Evolutionary conservation across 2,113 vertebrate genomes (phyloP).

Genomic region (Xyliphius kryptos): DNA sequence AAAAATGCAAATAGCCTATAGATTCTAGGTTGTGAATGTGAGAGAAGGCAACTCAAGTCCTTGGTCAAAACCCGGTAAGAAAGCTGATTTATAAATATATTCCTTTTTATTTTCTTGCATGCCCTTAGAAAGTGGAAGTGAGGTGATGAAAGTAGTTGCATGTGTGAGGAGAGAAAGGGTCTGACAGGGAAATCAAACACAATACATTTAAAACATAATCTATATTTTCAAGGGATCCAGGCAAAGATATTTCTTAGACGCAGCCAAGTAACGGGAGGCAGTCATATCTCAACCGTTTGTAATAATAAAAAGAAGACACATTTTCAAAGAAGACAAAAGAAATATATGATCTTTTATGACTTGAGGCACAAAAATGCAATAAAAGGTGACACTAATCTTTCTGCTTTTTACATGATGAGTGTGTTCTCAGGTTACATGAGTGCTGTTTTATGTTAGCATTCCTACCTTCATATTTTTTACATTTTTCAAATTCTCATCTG

Average conservation of each 20-base stretch:
- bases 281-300: background rate
- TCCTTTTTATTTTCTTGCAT: too few relatives aligned
- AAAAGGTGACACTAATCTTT: conserved; percentile 25
- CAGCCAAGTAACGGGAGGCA: background rate
- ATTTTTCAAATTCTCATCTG: conserved; percentile 8
- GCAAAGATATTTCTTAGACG: conserved; percentile 13
- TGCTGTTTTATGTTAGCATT: conserved; percentile 30
- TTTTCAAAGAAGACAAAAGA: conserved; percentile 14
- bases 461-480: conserved; percentile 10
- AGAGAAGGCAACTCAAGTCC: too few relatives aligned
- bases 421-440: background rate
- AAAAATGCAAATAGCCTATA: too few relatives aligned
- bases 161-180: too few relatives aligned
- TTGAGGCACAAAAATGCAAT: background rate
- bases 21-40: too few relatives aligned
- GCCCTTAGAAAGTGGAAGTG: too few relatives aligned
- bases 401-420: background rate
- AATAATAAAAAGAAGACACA: conserved; percentile 12
- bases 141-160: too few relatives aligned
- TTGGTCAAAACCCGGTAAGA: too few relatives aligned
- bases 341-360: conserved; percentile 11
- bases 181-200: too few relatives aligned
- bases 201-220: too few relatives aligned
- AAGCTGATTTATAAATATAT: too few relatives aligned
- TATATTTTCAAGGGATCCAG: background rate